Conservation (phyloP, 2,113 vertebrate genomes). For the Zapornia atra region DNA sequence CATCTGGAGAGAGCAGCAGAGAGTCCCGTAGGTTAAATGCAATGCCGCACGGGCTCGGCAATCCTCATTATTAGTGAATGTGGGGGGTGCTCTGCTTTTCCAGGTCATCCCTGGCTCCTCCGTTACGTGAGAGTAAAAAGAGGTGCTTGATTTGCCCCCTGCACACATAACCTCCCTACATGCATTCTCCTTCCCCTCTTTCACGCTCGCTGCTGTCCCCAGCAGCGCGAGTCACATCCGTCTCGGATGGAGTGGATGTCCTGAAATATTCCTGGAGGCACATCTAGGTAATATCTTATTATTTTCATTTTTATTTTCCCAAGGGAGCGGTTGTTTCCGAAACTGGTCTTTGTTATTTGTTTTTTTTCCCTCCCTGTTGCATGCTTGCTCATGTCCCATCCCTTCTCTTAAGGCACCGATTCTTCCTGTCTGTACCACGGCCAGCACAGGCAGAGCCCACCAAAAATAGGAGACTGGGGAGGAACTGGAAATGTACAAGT, state of each 20-base stretch:
- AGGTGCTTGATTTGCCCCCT: not conserved
- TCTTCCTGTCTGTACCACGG: not conserved
- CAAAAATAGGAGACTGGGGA: not conserved
- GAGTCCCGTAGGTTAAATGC: not conserved
- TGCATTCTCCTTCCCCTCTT: not conserved
- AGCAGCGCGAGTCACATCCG: not conserved
- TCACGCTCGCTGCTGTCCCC: not conserved
- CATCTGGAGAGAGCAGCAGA: constrained; percentile 38
- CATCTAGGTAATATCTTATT: not conserved
- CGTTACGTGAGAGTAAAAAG: not conserved
- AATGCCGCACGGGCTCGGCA: not conserved
- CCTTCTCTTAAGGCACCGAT: not conserved
- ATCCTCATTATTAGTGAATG: rapidly evolving
- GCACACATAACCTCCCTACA: rapidly evolving
- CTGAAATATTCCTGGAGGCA: not conserved
- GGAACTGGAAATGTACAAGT: not conserved
- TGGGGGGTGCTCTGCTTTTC: not conserved
- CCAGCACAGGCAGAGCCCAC: not conserved
- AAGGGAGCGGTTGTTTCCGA: not conserved
- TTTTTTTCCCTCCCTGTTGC: too few relatives aligned
- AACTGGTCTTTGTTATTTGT: not conserved
- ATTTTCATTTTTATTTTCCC: not conserved
- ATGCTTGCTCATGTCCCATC: rapidly evolving
- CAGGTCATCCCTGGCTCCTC: not conserved
- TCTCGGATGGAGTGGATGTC: not conserved